Evolutionary conservation across 2,888 invertebrate genomes (phyloP).

Genomic region (Stratiomys singularior): DNA sequence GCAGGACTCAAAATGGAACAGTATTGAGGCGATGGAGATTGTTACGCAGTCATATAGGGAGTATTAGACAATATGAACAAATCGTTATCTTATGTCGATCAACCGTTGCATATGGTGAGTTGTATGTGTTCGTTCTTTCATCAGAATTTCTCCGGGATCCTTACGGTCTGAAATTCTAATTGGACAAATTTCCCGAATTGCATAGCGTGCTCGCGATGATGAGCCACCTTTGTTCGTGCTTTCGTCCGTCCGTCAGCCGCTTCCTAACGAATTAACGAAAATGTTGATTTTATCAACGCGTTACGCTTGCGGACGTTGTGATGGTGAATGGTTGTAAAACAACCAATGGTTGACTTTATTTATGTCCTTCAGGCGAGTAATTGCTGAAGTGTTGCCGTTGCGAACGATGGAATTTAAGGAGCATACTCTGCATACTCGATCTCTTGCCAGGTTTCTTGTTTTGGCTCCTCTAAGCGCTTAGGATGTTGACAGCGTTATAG

Average conservation of each 20-base stretch:
- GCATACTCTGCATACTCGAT: too few species aligned
- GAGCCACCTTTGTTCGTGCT: conserved; percentile 14
- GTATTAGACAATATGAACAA: background rate
- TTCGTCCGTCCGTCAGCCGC: background rate
- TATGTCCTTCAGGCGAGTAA: background rate
- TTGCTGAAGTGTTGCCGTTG: background rate
- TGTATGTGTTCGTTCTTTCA: background rate
- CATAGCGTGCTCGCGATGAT: background rate
- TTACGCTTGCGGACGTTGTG: conserved; percentile 19
- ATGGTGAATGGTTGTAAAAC: background rate
- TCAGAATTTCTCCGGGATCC: background rate
- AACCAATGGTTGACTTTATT: conserved; percentile 31
- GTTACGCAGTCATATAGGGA: background rate
- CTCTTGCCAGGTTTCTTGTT: too few species aligned
- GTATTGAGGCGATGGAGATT: background rate
- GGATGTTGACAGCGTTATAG: background rate
- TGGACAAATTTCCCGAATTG: background rate
- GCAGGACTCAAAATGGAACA: background rate
- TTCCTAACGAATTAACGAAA: conserved; percentile 50
- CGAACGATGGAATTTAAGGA: too few species aligned
- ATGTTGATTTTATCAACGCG: conserved; percentile 48
- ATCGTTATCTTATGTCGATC: background rate
- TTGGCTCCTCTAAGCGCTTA: too few species aligned
- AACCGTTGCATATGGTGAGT: background rate
- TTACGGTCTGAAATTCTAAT: background rate